Base-by-base conservation (phyloP, 2,113 vertebrate species). In the Rafetus swinhoei region DNA sequence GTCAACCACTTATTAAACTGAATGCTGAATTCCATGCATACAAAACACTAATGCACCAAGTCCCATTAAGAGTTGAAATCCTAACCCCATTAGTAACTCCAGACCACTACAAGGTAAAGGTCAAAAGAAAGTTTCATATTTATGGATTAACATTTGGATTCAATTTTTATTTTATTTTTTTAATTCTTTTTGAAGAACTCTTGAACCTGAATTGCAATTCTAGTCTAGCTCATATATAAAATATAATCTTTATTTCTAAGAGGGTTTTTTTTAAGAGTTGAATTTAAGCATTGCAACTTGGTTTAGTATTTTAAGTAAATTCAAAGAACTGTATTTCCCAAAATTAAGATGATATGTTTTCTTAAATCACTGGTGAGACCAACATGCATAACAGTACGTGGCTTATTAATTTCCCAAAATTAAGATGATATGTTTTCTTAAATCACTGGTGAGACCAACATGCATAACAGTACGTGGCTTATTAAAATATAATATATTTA, bases 1-100 rank as follows among this genome's bases (percentile, higher is more conserved):
- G 98, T 98, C 98, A 98, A 98, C 98, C 97, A 97, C 97, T 98
- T 98, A 98, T 98, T 98, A 98, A 97, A 97, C 96, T 25, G 97
- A 97, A 98, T 96, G 97, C 97, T 96, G 96, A 98, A 97, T 98
- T 98, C 97, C 94, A 94, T 98, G 97, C 97, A 98, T 98, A 98
- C 97, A 95, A 98, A 98, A 97, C 97, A 98, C 97, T 97, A 98
- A 98, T 98, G 97, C 95, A 97, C 96, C 25, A 95, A 95, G 97
- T 88, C 91, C 97, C 97, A 98, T 98, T 98, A 98, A 98, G 97
- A 97, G 97, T 95, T 98, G 97, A 97, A 98, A 97, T 95, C 95
- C 97, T 98, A 98, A 98, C 98, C 97, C 98, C 96, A 98, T 98
- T 98, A 98, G 97, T 98, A 98, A 98, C 97, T 98, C 96, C 90